Base-by-base conservation (phyloP, 2,113 vertebrate species). In the Ibidorhyncha struthersii region DNA sequence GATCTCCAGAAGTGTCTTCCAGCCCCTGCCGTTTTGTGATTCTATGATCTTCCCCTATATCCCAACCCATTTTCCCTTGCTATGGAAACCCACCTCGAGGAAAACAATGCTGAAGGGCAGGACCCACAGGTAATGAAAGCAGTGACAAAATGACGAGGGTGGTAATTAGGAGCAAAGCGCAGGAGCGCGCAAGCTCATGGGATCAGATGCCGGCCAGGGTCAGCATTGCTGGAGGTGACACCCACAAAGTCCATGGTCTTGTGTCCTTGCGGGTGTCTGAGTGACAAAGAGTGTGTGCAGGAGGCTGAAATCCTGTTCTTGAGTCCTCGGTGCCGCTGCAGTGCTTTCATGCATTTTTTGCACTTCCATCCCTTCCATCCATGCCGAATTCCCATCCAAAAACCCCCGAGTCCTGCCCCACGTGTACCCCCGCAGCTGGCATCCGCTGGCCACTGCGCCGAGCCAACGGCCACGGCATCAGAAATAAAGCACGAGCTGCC, bases 341-440 rank as follows among this genome's bases (percentile, higher is more conserved):
- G 14, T 4, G 10, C 50, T 83, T 92, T 61, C 41, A 3, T 6
- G 53, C 1, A 1, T 43, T 67, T 67, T 92, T 69, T 58, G 16
- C 49, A 14, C 40, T 74, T 82, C 61, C 49, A 53, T 16, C 25
- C 29, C 12, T 59, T 59, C 45, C 52, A 36, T 10, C 29, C 61
- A 12, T 30, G 36, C 26, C 27, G 29, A 15, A 15, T 55, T 84
- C 49, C 58, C 40, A 86, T 36, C 45, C 67, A 8, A 62, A 91
- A 53, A 7, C 9, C 6, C 50, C 55, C 26, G 23, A 38, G n/a
- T 8, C 43, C 19, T 85, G 49, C 58, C 78, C 27, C 12, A 32
- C 15, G 23, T 3, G 3, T 12, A 47, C 3, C 40, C 45, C n/a
- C 4, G 3, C 13, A 13, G 12, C 38, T 8, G 0, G 32, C 3